phyloP scores from a whole-genome alignment of 2,888 invertebrate species.

The Opisthograptis luteolata region DNA sequence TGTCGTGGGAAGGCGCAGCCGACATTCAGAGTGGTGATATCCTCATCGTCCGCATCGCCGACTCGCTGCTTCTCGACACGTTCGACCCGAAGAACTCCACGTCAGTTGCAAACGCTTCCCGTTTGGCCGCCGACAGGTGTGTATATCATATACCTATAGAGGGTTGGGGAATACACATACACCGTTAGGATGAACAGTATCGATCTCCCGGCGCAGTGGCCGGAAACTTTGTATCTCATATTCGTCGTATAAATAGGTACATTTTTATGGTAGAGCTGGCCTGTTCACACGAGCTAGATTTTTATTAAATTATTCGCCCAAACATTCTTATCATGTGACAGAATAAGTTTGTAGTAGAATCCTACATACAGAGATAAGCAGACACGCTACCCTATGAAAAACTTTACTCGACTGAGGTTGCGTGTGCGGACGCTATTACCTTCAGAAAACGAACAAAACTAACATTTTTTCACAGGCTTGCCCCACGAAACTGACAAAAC shows the following conservation, averaged over 20 bases:
- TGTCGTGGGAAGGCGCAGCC: constrained; percentile 87
- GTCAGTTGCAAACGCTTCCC: constrained; percentile 55
- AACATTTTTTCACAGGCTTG: constrained; percentile 35
- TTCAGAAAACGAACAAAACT: constrained; percentile 32
- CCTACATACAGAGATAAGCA: constrained; percentile 16
- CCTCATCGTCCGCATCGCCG: constrained; percentile 88
- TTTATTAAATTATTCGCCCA: constrained; percentile 2
- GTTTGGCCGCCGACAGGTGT: constrained; percentile 62
- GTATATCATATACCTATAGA: constrained; percentile 38
- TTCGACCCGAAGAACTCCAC: constrained; percentile 58
- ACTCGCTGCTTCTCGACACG: constrained; percentile 81
- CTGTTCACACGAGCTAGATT: constrained; percentile 14
- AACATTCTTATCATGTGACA: constrained; percentile 4
- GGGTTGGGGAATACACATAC: not conserved
- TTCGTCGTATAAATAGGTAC: constrained; percentile 18
- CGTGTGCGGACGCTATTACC: constrained; percentile 35
- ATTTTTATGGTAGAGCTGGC: constrained; percentile 13
- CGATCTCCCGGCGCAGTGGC: constrained; percentile 26
- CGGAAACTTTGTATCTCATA: constrained; percentile 20
- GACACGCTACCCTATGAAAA: constrained; percentile 28
- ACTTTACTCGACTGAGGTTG: constrained; percentile 25
- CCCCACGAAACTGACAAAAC: constrained; percentile 30
- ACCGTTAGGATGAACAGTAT: constrained; percentile 26
- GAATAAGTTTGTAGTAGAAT: constrained; percentile 6
- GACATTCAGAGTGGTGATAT: constrained; percentile 90